Evolutionary conservation across 2,888 invertebrate species (phyloP).

Genomic region (Parascotia fuliginaria): DNA sequence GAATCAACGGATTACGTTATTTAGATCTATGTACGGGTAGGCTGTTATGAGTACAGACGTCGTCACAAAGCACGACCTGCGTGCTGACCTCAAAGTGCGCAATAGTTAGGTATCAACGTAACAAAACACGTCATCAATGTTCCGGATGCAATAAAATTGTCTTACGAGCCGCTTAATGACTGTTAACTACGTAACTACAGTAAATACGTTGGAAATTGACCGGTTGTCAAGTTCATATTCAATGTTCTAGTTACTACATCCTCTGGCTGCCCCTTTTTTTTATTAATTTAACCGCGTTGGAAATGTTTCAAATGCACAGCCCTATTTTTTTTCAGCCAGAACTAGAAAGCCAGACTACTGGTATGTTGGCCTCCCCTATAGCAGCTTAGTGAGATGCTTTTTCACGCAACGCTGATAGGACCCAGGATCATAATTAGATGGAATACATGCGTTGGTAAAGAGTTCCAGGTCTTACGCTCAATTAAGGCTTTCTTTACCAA

Average conservation of each 20-base stretch:
- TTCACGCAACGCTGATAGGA: too few species aligned
- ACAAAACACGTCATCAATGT: slow-evolving; percentile 49
- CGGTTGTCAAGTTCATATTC: slow-evolving; percentile 14
- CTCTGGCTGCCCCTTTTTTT: slow-evolving; percentile 7
- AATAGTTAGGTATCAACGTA: slow-evolving; percentile 56
- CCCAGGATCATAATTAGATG: too few species aligned
- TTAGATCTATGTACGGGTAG: slow-evolving; percentile 13
- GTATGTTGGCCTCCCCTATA: too few species aligned
- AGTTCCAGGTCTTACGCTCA: too few species aligned
- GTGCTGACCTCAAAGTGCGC: slow-evolving; percentile 59
- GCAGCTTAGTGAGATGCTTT: too few species aligned
- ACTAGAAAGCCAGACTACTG: too few species aligned
- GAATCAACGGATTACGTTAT: slow-evolving; percentile 15
- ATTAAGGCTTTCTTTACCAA: too few species aligned
- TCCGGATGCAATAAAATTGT: slow-evolving; percentile 51
- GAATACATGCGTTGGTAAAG: too few species aligned
- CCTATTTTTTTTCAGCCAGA: too few species aligned
- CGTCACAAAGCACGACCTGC: slow-evolving; percentile 54
- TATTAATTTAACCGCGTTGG: slow-evolving; percentile 5
- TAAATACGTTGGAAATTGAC: slow-evolving; percentile 9
- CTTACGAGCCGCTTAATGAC: slow-evolving; percentile 45
- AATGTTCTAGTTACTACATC: slow-evolving; percentile 25
- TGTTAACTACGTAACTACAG: slow-evolving; percentile 44
- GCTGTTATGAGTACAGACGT: slow-evolving; percentile 19
- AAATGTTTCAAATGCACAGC: slow-evolving; percentile 2